These are phyloP conservation scores for Buceros bicornis DNA, from an alignment of 2,797 vertebrate genomes.

Conservation along the genomic window DNA sequence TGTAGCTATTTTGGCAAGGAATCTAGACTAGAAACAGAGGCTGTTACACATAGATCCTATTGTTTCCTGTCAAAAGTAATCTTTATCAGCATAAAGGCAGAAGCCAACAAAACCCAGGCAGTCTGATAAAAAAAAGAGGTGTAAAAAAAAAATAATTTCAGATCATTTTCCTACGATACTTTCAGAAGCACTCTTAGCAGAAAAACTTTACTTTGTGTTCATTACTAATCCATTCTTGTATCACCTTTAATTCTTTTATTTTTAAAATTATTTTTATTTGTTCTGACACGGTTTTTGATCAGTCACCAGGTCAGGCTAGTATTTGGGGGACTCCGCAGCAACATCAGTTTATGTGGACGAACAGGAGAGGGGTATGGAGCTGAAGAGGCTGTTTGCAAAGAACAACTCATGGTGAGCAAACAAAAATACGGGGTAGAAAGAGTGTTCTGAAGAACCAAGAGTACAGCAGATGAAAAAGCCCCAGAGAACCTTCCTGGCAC, in stretches of 20 bases:
- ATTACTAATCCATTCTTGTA: neutral
- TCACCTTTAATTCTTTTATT: neutral
- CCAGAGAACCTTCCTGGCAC: neutral
- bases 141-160: neutral
- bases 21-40: neutral
- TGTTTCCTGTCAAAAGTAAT: conserved; percentile 46
- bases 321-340: neutral
- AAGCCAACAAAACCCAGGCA: neutral
- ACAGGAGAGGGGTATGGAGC: neutral
- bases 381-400: neutral
- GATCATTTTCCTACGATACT: neutral
- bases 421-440: neutral
- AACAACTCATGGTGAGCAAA: neutral
- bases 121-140: neutral
- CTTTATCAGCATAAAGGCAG: conserved; percentile 28
- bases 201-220: neutral
- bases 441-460: neutral
- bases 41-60: conserved; percentile 7
- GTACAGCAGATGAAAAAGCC: neutral
- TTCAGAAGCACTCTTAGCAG: neutral
- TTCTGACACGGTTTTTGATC: neutral
- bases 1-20: conserved; percentile 51
- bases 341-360: neutral
- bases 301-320: neutral
- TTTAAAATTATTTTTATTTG: neutral